Evolutionary conservation across 1,140 invertebrate species (phyloP).

Genomic region (Galendromus occidentalis): DNA sequence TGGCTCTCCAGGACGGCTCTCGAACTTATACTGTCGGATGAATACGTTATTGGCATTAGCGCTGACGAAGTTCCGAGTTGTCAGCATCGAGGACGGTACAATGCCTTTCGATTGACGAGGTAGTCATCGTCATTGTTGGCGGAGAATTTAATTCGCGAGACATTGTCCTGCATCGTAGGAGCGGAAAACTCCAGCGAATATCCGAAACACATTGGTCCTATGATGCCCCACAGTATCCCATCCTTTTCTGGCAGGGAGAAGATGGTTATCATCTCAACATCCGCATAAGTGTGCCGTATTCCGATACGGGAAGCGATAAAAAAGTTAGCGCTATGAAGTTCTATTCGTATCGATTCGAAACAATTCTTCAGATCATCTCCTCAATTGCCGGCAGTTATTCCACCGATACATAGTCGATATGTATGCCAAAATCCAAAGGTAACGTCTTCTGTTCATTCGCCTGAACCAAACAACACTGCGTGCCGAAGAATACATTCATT

Average conservation of each 20-base stretch:
- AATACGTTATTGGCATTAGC: no score
- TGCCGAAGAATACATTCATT: conserved; percentile 16
- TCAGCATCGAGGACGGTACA: conserved; percentile 25
- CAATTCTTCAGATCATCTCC: conserved; percentile 18
- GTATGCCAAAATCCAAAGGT: conserved; percentile 11
- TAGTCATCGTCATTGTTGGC: conserved; percentile 27
- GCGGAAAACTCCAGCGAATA: conserved; percentile 15
- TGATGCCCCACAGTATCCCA: conserved; percentile 15
- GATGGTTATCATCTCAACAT: conserved; percentile 19
- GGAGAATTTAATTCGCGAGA: conserved; percentile 26
- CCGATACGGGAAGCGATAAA: conserved; percentile 18
- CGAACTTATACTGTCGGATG: no score
- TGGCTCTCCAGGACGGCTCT: no score
- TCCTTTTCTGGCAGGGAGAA: neutral
- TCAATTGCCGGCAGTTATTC: conserved; percentile 18
- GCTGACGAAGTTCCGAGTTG: conserved; percentile 24
- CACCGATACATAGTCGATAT: conserved; percentile 7
- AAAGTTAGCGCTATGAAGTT: conserved; percentile 27
- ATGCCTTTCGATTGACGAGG: conserved; percentile 28
- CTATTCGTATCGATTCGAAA: conserved; percentile 28
- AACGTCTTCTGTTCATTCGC: neutral
- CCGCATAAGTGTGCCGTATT: conserved; percentile 19
- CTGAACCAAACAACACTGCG: conserved; percentile 17
- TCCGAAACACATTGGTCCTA: conserved; percentile 18
- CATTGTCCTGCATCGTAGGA: conserved; percentile 25